Conservation (phyloP, 2,113 vertebrate species). For the Phalacrocorax aristotelis region DNA sequence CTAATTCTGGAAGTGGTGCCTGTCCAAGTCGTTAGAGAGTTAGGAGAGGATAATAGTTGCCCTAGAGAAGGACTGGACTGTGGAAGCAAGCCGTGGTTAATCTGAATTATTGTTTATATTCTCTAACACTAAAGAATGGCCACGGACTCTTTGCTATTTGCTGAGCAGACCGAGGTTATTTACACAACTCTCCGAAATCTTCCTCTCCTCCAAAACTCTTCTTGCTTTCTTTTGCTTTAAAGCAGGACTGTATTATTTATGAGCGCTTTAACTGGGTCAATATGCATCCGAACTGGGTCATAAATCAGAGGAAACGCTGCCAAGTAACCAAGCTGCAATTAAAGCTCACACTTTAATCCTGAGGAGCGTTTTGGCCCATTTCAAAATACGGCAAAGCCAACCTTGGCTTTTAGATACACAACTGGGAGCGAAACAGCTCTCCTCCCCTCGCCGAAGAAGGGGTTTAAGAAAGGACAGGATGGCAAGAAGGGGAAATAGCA, state of each 20-base stretch:
- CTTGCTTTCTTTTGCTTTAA: conserved; percentile 51
- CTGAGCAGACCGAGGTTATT: conserved; percentile 18
- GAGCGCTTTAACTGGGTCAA: conserved; percentile 77
- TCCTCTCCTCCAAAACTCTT: conserved; percentile 54
- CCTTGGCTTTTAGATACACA: not conserved
- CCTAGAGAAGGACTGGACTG: not conserved
- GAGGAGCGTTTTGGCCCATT: conserved; percentile 63
- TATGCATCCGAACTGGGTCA: conserved; percentile 72
- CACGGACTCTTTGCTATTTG: conserved; percentile 11
- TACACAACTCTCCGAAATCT: conserved; percentile 45
- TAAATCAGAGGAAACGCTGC: conserved; percentile 77
- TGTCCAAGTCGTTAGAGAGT: not conserved
- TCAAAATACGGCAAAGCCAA: not conserved
- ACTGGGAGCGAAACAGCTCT: not conserved
- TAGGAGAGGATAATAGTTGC: not conserved
- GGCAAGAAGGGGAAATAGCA: not conserved
- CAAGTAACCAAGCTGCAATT: conserved; percentile 77
- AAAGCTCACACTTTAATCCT: conserved; percentile 71
- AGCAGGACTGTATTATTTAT: conserved; percentile 72
- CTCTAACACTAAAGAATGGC: not conserved
- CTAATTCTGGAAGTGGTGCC: not conserved
- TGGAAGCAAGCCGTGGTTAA: not conserved
- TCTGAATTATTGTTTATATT: conserved; percentile 24
- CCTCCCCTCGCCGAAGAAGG: not conserved
- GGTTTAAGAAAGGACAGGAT: not conserved